Percentiles rank a stretch among this genome's conserved stretches.
phyloP scores from a whole-genome alignment of 2,797 vertebrate species.

The Hydrophis major region DNA sequence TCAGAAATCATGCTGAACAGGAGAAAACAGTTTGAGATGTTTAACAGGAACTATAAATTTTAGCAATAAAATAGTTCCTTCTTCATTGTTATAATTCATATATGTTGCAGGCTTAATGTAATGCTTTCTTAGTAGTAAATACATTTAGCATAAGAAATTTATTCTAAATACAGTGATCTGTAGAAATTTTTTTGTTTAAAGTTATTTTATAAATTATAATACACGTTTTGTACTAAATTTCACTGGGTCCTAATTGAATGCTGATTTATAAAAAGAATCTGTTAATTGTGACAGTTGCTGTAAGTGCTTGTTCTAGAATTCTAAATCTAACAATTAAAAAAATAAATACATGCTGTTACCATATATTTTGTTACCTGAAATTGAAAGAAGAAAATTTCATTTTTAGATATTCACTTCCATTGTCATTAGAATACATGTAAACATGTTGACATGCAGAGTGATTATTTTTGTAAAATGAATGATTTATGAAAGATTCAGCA shows the following conservation, averaged over 20 bases:
- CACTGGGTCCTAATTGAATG: not conserved
- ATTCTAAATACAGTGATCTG: not conserved
- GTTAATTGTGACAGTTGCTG: not conserved
- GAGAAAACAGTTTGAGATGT: not conserved
- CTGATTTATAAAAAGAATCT: not conserved
- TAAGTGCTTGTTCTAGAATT: not conserved
- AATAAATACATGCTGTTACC: not conserved
- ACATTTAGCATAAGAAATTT: not conserved
- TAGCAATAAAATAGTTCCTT: not conserved
- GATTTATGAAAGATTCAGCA: not conserved
- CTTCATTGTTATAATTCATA: not conserved
- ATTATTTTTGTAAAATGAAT: not conserved
- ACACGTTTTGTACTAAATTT: conserved; percentile 1
- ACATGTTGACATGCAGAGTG: not conserved
- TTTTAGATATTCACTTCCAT: not conserved
- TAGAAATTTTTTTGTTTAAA: not conserved
- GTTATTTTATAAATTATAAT: not conserved
- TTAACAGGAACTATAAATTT: not conserved
- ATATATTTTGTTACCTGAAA: not conserved
- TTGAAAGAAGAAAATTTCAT: not conserved
- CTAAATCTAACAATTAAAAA: not conserved
- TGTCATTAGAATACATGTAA: not conserved
- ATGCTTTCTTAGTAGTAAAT: not conserved
- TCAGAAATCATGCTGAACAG: not conserved
- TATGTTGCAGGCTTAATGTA: not conserved